These are phyloP conservation scores for Mesocentrotus franciscanus DNA, from an alignment of 53 echinoderm and acorn worm species.

Conservation along the genomic window DNA sequence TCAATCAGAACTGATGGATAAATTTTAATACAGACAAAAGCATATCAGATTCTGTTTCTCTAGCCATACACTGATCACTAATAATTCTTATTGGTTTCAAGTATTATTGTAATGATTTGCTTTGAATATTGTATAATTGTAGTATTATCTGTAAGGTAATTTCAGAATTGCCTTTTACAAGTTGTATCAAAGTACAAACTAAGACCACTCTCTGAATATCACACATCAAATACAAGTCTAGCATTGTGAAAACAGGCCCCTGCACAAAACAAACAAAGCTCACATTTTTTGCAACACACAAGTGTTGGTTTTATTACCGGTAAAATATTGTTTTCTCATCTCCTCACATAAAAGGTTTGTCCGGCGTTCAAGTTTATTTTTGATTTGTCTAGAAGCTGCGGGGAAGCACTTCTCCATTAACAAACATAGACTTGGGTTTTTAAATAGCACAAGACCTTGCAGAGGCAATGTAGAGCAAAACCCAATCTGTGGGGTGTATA, in stretches of 20 bases:
- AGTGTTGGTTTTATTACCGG: background rate
- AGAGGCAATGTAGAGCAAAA: background rate
- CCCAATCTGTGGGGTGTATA: background rate
- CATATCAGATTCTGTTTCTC: background rate
- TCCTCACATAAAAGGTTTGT: constrained; percentile 10
- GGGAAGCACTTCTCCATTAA: background rate
- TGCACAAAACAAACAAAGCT: constrained; percentile 34
- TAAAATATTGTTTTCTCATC: constrained; percentile 10
- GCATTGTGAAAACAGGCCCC: background rate
- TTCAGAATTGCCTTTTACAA: background rate
- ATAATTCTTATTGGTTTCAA: no score
- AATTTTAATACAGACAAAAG: background rate
- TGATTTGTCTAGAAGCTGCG: background rate
- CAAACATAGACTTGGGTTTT: background rate
- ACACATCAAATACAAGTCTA: background rate
- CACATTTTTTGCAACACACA: constrained; percentile 19
- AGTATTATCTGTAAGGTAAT: background rate
- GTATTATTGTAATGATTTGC: background rate
- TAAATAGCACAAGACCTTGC: background rate
- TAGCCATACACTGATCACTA: background rate
- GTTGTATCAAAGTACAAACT: background rate
- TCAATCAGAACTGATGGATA: background rate
- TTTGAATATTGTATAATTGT: background rate
- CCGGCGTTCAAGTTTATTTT: constrained; percentile 15
- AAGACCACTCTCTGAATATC: background rate